Evolutionary conservation across 2,797 vertebrate genomes (phyloP).

Genomic region (Pangasius macronema): DNA sequence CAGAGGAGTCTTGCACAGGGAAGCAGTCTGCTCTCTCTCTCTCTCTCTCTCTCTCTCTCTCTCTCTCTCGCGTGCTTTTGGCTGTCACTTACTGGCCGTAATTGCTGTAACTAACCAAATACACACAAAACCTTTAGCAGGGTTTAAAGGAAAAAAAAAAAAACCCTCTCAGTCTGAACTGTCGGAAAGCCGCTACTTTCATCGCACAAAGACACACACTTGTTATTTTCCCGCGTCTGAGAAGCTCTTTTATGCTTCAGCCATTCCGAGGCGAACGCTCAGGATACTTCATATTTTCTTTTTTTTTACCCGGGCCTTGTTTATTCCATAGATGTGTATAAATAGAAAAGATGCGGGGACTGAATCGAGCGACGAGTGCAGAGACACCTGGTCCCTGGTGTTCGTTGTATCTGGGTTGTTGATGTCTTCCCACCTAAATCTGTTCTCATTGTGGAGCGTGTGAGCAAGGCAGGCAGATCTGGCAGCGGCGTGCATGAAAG

Average conservation of each 20-base stretch:
- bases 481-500: constrained; percentile 55
- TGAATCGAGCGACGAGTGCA: constrained; percentile 45
- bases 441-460: constrained; percentile 43
- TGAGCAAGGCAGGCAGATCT: constrained; percentile 45
- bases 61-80: constrained; percentile 90
- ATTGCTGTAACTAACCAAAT: constrained; percentile 99
- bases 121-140: constrained; percentile 79
- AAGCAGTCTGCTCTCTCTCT: constrained; percentile 88
- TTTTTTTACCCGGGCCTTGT: constrained; percentile 61
- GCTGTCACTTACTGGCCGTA: constrained; percentile 99
- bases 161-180: constrained; percentile 94
- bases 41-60: constrained; percentile 39
- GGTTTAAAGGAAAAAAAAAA: constrained; percentile 52
- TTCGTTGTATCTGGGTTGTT: constrained; percentile 50
- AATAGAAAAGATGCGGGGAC: constrained; percentile 56
- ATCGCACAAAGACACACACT: constrained; percentile 93
- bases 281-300: constrained; percentile 70
- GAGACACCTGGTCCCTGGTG: constrained; percentile 54
- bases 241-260: constrained; percentile 84
- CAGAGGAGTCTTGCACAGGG: constrained; percentile 92
- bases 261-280: constrained; percentile 66
- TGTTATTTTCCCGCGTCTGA: constrained; percentile 87
- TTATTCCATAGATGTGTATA: constrained; percentile 58
- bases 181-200: constrained; percentile 90
- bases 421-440: constrained; percentile 55